Evolutionary conservation across 2,888 invertebrate genomes (phyloP).

Genomic region (Luffia ferchaultella): DNA sequence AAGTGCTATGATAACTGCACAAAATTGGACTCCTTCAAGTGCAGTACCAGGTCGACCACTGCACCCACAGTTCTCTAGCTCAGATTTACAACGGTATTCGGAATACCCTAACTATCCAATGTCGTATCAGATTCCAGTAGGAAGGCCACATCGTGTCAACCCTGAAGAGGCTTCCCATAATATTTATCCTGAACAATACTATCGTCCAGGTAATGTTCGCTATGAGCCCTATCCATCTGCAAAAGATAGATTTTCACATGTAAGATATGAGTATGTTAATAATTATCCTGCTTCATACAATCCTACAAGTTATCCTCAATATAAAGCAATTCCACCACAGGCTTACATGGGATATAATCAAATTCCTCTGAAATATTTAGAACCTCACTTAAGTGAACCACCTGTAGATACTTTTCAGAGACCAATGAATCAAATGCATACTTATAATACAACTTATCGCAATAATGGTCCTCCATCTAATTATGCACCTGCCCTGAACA

Average conservation of each 20-base stretch:
- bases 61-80: conserved; percentile 36
- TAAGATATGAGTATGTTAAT: conserved; percentile 55
- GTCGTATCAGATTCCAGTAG: conserved; percentile 33
- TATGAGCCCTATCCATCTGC: conserved; percentile 50
- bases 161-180: conserved; percentile 40
- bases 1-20: conserved; percentile 28
- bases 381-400: conserved; percentile 36
- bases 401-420: conserved; percentile 45
- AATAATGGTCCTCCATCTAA: conserved; percentile 41
- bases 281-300: conserved; percentile 48
- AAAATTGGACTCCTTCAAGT: conserved; percentile 35
- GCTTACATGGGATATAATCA: conserved; percentile 43
- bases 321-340: conserved; percentile 30
- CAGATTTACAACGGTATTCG: conserved; percentile 45
- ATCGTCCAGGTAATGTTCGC: conserved; percentile 41
- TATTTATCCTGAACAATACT: conserved; percentile 40
- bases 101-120: conserved; percentile 41
- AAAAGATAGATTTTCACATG: conserved; percentile 45
- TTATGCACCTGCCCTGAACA: conserved; percentile 29
- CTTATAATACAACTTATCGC: conserved; percentile 35
- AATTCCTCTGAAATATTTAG: conserved; percentile 41
- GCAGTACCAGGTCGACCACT: conserved; percentile 34
- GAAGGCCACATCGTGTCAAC: conserved; percentile 32
- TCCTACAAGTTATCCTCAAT: conserved; percentile 22
- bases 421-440: conserved; percentile 29